Percentiles rank a stretch among this genome's conserved stretches.
phyloP scores from a whole-genome alignment of 2,888 invertebrate genomes.

The Apomyelois bistriatella region DNA sequence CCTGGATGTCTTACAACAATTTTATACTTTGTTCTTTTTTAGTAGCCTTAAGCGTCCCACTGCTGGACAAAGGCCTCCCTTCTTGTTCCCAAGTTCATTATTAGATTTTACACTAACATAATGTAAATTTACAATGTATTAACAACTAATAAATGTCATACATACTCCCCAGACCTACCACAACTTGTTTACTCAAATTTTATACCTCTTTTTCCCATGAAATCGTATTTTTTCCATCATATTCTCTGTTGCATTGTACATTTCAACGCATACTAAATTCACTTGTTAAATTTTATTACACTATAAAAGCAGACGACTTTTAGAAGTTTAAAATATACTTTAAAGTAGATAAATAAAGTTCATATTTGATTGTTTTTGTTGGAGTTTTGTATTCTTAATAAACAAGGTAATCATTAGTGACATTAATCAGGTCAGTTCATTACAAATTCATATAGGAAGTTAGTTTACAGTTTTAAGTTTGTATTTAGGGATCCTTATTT shows the following conservation, averaged over 20 bases:
- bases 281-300: constrained; percentile 12
- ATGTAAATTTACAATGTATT: neutral
- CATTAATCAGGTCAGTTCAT: constrained; percentile 45
- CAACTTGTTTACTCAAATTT: constrained; percentile 2
- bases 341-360: neutral
- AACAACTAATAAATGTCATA: neutral
- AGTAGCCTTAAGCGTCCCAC: too few relatives aligned
- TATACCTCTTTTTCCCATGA: neutral
- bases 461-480: constrained; percentile 22
- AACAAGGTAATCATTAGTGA: constrained; percentile 33
- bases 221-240: neutral
- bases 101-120: too few relatives aligned
- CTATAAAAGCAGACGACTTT: neutral
- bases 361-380: neutral
- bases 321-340: neutral
- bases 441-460: constrained; percentile 26
- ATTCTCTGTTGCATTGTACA: neutral
- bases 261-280: neutral
- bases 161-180: neutral
- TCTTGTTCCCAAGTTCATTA: too few relatives aligned
- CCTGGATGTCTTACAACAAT: too few relatives aligned
- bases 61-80: too few relatives aligned
- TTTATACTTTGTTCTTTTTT: too few relatives aligned
- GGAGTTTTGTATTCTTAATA: constrained; percentile 27
- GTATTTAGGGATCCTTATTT: neutral